Conservation (phyloP, 1,140 invertebrate species). For the Bombus ignitus region DNA sequence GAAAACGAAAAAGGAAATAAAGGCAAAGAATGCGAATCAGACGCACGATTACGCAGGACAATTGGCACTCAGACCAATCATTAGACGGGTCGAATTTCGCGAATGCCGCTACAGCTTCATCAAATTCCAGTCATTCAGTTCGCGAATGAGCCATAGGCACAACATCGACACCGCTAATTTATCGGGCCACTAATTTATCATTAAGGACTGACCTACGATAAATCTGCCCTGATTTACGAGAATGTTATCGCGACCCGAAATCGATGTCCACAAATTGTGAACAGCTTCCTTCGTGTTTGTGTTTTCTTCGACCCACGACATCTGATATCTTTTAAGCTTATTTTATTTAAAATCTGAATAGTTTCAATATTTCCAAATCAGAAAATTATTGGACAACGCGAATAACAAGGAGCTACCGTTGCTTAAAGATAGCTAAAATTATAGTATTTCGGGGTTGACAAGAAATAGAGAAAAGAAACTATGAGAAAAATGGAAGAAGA, state of each 20-base stretch:
- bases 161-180: slow-evolving; percentile 28
- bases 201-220: not conserved
- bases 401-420: not conserved
- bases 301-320: not conserved
- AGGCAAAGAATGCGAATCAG: not conserved
- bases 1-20: not conserved
- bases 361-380: too few relatives aligned
- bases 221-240: slow-evolving; percentile 23
- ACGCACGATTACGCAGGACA: not conserved
- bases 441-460: too few relatives aligned
- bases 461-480: too few relatives aligned
- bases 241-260: not conserved
- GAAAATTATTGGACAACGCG: not conserved
- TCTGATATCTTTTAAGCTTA: too few relatives aligned
- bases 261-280: not conserved
- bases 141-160: not conserved
- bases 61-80: not conserved
- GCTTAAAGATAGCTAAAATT: too few relatives aligned
- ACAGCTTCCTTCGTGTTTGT: not conserved
- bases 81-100: slow-evolving; percentile 14
- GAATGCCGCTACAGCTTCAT: not conserved
- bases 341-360: too few relatives aligned
- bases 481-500: not conserved
- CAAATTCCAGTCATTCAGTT: slow-evolving; percentile 7
- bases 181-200: slow-evolving; percentile 39